Conservation (phyloP, 2,797 vertebrate species). For the Xenentodon cancila region DNA sequence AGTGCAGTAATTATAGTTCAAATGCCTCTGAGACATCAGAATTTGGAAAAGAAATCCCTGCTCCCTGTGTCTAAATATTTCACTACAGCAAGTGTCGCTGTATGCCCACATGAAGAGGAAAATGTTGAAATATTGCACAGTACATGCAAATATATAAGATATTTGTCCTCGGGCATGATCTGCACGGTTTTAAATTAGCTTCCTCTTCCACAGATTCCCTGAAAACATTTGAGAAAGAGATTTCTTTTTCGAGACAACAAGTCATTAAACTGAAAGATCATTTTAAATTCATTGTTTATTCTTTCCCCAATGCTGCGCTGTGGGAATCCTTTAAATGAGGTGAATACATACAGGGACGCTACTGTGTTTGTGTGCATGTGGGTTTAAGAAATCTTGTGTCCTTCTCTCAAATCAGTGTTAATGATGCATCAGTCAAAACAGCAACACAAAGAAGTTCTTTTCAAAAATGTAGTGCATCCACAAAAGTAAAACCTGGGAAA, state of each 20-base stretch:
- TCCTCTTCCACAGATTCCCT: conserved; percentile 56
- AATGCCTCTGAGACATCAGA: conserved; percentile 39
- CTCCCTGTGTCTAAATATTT: conserved; percentile 39
- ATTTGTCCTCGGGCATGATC: conserved; percentile 43
- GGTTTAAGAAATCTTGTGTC: conserved; percentile 14
- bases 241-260: conserved; percentile 66
- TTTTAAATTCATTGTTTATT: conserved; percentile 67
- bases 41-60: conserved; percentile 32
- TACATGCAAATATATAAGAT: conserved; percentile 46
- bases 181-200: conserved; percentile 53
- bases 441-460: neutral
- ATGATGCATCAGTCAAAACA: conserved; percentile 60
- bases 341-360: conserved; percentile 55
- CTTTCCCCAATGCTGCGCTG: conserved; percentile 34
- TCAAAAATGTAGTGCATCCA: too few relatives aligned
- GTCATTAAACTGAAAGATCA: conserved; percentile 71
- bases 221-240: conserved; percentile 61
- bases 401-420: conserved; percentile 46
- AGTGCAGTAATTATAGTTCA: conserved; percentile 33
- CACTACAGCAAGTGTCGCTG: conserved; percentile 19
- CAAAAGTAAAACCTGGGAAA: too few relatives aligned
- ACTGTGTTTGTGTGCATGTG: neutral
- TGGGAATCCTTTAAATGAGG: conserved; percentile 59
- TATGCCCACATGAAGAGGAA: conserved; percentile 30
- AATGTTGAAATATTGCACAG: conserved; percentile 27